These are phyloP conservation scores for Lasioglossum albipes DNA, from an alignment of 1,140 invertebrate species.

Conservation along the genomic window DNA sequence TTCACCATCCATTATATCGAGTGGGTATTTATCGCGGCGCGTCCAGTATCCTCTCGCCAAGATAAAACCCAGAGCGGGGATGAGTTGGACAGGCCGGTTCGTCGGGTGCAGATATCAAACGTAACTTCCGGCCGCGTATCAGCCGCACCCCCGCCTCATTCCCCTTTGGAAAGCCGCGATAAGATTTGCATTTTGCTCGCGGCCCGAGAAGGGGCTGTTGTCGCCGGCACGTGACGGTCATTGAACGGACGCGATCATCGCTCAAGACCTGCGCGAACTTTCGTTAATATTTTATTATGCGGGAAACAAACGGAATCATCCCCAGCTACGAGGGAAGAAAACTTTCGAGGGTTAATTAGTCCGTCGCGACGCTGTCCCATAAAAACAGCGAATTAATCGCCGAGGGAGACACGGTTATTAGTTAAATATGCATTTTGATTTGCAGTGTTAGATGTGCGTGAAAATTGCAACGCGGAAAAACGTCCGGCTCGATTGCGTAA, in stretches of 20 bases:
- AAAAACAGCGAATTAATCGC: no score
- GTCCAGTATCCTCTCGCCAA: slow-evolving; percentile 56
- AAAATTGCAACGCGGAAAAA: no score
- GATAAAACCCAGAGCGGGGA: slow-evolving; percentile 54
- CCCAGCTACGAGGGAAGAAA: no score
- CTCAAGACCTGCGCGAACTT: not conserved
- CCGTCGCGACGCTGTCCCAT: no score
- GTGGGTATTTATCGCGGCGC: slow-evolving; percentile 60
- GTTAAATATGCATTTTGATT: no score
- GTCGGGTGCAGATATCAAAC: slow-evolving; percentile 55
- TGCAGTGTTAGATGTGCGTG: no score
- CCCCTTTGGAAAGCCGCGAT: slow-evolving; percentile 54
- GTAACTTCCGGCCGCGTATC: slow-evolving; percentile 56
- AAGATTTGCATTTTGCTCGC: slow-evolving; percentile 50
- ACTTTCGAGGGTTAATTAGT: no score
- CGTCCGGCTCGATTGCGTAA: no score
- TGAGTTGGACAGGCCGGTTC: slow-evolving; percentile 33
- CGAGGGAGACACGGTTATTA: no score
- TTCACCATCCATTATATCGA: slow-evolving; percentile 59
- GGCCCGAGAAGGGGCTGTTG: slow-evolving; percentile 37
- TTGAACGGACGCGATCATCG: slow-evolving; percentile 14
- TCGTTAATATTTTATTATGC: no score
- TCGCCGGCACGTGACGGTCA: slow-evolving; percentile 2
- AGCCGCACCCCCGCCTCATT: slow-evolving; percentile 2
- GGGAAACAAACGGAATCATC: no score